A percentile compares a stretch with the other conserved stretches of the same genome.
Conservation (phyloP, 2,797 vertebrate species). For the Stomatorhinus walkeri region DNA sequence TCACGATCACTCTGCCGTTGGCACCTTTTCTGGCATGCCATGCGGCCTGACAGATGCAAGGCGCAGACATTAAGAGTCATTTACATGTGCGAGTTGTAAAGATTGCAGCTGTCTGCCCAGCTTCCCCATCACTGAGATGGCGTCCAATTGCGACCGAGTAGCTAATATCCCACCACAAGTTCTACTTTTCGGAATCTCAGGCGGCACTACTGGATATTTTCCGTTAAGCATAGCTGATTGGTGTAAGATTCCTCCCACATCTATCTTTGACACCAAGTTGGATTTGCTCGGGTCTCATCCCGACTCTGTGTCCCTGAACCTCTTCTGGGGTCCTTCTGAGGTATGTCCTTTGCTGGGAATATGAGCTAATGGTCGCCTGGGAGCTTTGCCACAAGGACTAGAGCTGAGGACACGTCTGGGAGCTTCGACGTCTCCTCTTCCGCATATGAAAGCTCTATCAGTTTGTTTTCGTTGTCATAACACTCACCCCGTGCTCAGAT, state of each 20-base stretch:
- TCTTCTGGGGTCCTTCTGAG: background rate
- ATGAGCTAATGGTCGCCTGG: background rate
- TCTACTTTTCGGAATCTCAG: background rate
- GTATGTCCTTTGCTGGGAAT: background rate
- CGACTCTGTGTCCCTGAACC: background rate
- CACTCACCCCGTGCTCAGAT: background rate
- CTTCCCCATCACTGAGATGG: background rate
- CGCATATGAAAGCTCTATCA: background rate
- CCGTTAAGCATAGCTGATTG: conserved; percentile 33
- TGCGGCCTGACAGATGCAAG: background rate
- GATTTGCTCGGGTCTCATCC: background rate
- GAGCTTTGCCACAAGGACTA: background rate
- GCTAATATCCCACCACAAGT: background rate
- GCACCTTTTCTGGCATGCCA: background rate
- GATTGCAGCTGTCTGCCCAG: background rate
- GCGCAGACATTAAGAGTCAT: background rate
- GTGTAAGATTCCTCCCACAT: conserved; percentile 5
- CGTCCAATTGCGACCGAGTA: background rate
- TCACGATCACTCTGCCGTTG: background rate
- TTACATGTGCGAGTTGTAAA: background rate
- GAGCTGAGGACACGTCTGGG: background rate
- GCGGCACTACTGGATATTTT: conserved; percentile 23
- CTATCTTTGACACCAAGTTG: background rate
- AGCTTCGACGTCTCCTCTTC: background rate
- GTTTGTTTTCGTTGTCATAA: background rate